Evolutionary conservation across 2,888 invertebrate species (phyloP).

Genomic region (Drosophila fungiperda): DNA sequence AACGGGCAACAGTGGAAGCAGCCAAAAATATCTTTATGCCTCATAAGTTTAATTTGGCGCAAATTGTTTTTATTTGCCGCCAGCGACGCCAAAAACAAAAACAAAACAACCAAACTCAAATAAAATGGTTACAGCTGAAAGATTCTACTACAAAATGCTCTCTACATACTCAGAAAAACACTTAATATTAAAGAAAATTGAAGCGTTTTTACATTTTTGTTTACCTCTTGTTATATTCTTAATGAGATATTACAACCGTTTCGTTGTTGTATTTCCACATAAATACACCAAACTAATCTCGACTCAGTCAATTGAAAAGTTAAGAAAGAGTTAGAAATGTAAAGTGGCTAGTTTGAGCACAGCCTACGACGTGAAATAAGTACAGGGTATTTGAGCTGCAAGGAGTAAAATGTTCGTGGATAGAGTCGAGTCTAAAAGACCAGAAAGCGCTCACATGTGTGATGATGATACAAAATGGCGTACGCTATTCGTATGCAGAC

Average conservation of each 20-base stretch:
- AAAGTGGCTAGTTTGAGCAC: background rate
- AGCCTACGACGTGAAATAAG: background rate
- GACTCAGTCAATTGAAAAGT: background rate
- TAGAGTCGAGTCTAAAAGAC: constrained; percentile 6
- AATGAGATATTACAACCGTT: background rate
- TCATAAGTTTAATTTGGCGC: constrained; percentile 82
- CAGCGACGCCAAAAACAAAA: constrained; percentile 65
- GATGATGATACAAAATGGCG: constrained; percentile 65
- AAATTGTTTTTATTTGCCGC: constrained; percentile 79
- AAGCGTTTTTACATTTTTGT: background rate
- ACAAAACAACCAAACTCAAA: constrained; percentile 49
- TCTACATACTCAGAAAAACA: background rate
- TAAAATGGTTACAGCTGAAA: constrained; percentile 12
- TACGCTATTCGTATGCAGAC: constrained; percentile 59
- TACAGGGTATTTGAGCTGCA: constrained; percentile 25
- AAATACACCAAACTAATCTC: background rate
- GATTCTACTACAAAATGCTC: constrained; percentile 29
- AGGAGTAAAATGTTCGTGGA: constrained; percentile 18
- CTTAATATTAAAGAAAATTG: background rate
- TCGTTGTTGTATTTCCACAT: background rate
- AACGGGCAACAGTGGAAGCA: constrained; percentile 64
- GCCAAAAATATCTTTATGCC: constrained; percentile 82
- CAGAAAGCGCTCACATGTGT: constrained; percentile 47
- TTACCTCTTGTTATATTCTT: background rate
- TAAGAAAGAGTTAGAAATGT: background rate